Conservation (phyloP, 2,113 vertebrate genomes). For the Tragelaphus strepsiceros region DNA sequence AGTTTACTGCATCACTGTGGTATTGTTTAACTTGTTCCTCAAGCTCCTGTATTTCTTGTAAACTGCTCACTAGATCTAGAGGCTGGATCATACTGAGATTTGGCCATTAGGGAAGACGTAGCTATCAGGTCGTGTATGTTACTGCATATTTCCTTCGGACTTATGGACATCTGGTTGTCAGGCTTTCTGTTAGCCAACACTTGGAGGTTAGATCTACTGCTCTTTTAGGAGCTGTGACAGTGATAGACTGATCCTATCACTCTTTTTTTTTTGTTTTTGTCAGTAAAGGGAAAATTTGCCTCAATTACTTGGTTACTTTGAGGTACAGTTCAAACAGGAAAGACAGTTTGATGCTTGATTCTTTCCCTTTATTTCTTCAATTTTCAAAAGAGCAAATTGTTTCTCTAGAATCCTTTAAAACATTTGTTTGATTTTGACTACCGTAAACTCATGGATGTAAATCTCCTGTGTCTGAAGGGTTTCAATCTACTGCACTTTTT, state of each 20-base stretch:
- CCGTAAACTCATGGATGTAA: not conserved
- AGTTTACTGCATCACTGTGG: not conserved
- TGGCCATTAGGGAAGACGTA: not conserved
- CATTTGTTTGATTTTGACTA: not conserved
- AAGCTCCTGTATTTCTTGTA: not conserved
- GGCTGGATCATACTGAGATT: not conserved
- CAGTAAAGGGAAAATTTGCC: not conserved
- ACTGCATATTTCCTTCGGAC: not conserved
- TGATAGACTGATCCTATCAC: not conserved
- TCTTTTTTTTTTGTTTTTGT: not conserved
- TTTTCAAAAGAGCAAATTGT: not conserved
- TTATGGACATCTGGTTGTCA: too few species aligned
- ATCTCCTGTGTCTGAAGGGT: not conserved
- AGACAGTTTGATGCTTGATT: not conserved
- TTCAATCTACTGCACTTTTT: rapidly evolving
- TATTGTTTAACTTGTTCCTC: not conserved
- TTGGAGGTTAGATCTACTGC: rapidly evolving
- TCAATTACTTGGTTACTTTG: not conserved
- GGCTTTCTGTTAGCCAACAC: rapidly evolving
- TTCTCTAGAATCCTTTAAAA: not conserved
- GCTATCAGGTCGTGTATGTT: not conserved
- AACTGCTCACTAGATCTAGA: not conserved
- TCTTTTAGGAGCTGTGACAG: not conserved
- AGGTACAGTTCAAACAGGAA: not conserved
- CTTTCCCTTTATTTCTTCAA: not conserved